A percentile compares a stretch with the other conserved stretches of the same genome.
Evolutionary conservation across 2,113 vertebrate genomes (phyloP).

Genomic region (Takifugu flavidus): DNA sequence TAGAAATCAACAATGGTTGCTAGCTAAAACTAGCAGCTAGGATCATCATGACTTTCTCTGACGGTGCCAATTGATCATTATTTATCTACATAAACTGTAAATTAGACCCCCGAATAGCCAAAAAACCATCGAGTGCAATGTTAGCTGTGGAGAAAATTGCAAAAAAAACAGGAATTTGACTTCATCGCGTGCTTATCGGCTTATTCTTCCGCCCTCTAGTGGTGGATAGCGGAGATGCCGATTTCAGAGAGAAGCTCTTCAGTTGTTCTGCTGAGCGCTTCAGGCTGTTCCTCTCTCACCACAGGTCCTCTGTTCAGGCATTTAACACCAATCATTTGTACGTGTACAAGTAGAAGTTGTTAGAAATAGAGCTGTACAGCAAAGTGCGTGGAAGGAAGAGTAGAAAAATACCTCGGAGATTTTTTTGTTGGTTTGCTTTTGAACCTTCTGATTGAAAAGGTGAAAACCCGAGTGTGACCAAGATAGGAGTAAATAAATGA

Average conservation of each 20-base stretch:
- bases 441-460: slow-evolving; percentile 53
- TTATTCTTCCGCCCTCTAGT: slow-evolving; percentile 2
- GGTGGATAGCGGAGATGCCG: background rate
- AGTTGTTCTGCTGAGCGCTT: slow-evolving; percentile 9
- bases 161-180: too few relatives aligned
- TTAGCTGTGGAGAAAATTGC: too few relatives aligned
- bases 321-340: slow-evolving; percentile 47
- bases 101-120: too few relatives aligned
- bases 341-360: slow-evolving; percentile 61
- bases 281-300: slow-evolving; percentile 30
- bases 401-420: slow-evolving; percentile 72
- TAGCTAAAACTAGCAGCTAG: too few relatives aligned
- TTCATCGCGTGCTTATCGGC: too few relatives aligned
- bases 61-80: too few relatives aligned
- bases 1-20: too few relatives aligned
- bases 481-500: slow-evolving; percentile 68
- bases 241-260: slow-evolving; percentile 19
- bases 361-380: slow-evolving; percentile 63
- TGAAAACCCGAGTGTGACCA: slow-evolving; percentile 62
- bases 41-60: too few relatives aligned
- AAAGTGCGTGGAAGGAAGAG: slow-evolving; percentile 69
- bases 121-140: too few relatives aligned
- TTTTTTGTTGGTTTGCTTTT: slow-evolving; percentile 14
- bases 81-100: too few relatives aligned
- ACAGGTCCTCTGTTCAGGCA: slow-evolving; percentile 53